These are phyloP conservation scores for Heliconius hortense DNA, from an alignment of 2,888 invertebrate genomes.

Conservation along the genomic window DNA sequence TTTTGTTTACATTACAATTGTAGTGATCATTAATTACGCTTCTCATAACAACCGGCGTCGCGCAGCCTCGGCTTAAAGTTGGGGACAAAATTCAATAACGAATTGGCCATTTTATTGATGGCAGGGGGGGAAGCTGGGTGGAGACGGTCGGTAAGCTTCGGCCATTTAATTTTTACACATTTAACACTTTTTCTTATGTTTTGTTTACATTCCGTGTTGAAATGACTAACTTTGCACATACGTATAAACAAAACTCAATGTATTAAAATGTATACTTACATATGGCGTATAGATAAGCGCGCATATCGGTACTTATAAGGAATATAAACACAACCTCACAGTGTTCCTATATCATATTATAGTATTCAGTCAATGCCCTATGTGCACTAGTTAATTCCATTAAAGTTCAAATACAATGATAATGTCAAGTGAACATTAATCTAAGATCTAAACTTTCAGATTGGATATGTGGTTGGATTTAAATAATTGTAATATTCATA, in stretches of 20 bases:
- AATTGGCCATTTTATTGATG: constrained; percentile 83
- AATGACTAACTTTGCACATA: constrained; percentile 46
- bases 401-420: constrained; percentile 22
- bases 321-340: constrained; percentile 29
- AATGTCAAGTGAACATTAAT: neutral
- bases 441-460: neutral
- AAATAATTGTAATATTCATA: neutral
- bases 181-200: constrained; percentile 53
- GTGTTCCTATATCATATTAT: constrained; percentile 29
- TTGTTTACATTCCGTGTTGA: constrained; percentile 62
- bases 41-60: constrained; percentile 76
- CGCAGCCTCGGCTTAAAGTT: constrained; percentile 75
- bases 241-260: constrained; percentile 41
- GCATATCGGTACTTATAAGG: constrained; percentile 31
- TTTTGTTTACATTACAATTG: constrained; percentile 71
- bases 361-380: constrained; percentile 44
- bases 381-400: constrained; percentile 32
- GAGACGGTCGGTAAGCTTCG: constrained; percentile 77
- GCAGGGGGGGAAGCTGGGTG: constrained; percentile 78
- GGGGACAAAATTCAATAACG: constrained; percentile 80
- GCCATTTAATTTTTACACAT: constrained; percentile 71
- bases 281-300: constrained; percentile 38
- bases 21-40: constrained; percentile 69
- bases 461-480: constrained; percentile 7
- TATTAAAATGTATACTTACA: constrained; percentile 37